phyloP scores from a whole-genome alignment of 2,888 invertebrate genomes.

The Pachydiplax longipennis region DNA sequence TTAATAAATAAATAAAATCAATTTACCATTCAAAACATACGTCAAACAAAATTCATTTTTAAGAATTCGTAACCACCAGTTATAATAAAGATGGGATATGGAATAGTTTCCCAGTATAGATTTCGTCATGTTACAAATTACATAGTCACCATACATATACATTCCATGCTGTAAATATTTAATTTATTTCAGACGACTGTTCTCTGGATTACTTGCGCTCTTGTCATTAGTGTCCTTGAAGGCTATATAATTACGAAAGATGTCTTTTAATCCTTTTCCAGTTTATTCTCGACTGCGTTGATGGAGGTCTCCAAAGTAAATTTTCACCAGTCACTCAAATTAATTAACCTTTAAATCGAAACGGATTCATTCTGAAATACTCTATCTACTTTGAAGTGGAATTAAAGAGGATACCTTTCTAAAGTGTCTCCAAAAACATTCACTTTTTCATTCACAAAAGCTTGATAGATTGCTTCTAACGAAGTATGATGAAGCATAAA shows the following conservation, averaged over 20 bases:
- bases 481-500: neutral
- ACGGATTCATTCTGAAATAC: neutral
- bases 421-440: neutral
- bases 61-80: no score
- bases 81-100: no score
- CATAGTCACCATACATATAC: neutral
- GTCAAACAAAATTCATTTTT: no score
- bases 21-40: no score
- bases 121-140: neutral
- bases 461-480: neutral
- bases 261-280: conserved; percentile 8
- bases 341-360: conserved; percentile 10
- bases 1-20: no score
- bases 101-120: neutral
- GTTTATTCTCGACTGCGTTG: neutral
- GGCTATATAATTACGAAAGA: neutral
- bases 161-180: neutral
- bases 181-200: neutral
- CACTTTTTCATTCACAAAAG: neutral
- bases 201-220: neutral
- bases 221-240: neutral
- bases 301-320: neutral
- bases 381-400: neutral
- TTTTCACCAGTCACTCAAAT: conserved; percentile 19
- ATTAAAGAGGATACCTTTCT: neutral